Evolutionary conservation across 2,888 invertebrate genomes (phyloP), one percentile per base, ranked within the genome.

Genomic region (Ennomos fuscantarius): DNA sequence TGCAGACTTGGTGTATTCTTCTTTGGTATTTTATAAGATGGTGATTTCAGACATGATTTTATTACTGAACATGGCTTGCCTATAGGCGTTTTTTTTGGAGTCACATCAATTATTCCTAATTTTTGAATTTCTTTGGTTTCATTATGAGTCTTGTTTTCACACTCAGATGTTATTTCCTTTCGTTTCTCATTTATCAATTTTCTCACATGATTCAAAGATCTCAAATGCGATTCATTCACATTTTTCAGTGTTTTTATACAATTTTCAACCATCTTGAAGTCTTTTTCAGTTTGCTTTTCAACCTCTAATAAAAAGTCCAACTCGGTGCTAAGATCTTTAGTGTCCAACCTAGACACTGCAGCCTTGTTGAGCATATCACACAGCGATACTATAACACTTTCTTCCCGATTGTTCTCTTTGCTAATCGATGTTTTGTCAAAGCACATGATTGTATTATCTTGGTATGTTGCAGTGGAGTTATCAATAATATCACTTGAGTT

Each of bases 21-120:
- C 57, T 81, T 89, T 35, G 88, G 88, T 70, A 90, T 86, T 63
- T 82, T 88, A 64, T 89, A 91, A 1, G 82, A 72, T 31, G 89
- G 91, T 11, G 86, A 85, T 66, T 82, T 87, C 8, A 66, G 41
- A 60, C 70, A 69, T 8, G 71, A 70, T 64, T 81, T 86, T 34
- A 85, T 85, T 5, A 83, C 84, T 44, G 86, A 81, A 59, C 73
- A 73, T 1, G 76, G 69, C 52, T 77, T 74, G 41, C 66, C 69
- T 8, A 68, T 54, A 2, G 70, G 62, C 57, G 68, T 76, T 10
- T 59, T 73, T 37, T 71, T 63, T 24, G 70, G 63, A 52, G 63
- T 74, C 40, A 61, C 15, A 32, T 70, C 69, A 31, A 2, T 9
- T 9, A 32, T 11, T 13, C 64, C 49, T 13, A 41, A 45, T 50